These are phyloP conservation scores for Sebastolobus alascanus DNA, from an alignment of 2,797 vertebrate species.

Conservation along the genomic window DNA sequence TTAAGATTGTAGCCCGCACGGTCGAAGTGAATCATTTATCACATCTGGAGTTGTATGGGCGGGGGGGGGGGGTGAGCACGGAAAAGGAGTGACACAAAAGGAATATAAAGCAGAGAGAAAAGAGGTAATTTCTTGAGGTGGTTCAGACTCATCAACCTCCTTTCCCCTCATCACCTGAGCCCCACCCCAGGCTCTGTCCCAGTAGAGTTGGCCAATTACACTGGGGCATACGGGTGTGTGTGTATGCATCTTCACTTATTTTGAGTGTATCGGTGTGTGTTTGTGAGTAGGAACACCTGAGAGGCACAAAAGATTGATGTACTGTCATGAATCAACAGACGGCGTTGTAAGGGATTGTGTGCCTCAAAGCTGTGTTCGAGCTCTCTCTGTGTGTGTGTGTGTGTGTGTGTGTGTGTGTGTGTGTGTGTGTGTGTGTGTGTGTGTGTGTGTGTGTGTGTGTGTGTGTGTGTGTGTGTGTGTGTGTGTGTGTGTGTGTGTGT, in stretches of 20 bases:
- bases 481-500: not conserved
- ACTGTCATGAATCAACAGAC: slow-evolving; percentile 59
- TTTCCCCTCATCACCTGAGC: slow-evolving; percentile 64
- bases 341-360: slow-evolving; percentile 30
- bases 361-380: slow-evolving; percentile 50
- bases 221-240: not conserved
- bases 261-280: slow-evolving; percentile 9
- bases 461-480: not conserved
- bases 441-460: slow-evolving; percentile 5
- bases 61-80: not conserved
- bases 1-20: slow-evolving; percentile 42
- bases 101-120: slow-evolving; percentile 58
- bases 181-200: slow-evolving; percentile 52
- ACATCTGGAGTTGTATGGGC: slow-evolving; percentile 44
- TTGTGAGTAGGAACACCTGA: slow-evolving; percentile 45
- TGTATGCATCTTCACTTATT: slow-evolving; percentile 2
- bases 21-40: slow-evolving; percentile 73
- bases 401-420: slow-evolving; percentile 1
- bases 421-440: not conserved
- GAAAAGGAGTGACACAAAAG: slow-evolving; percentile 49
- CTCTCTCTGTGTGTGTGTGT: slow-evolving; percentile 10
- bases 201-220: slow-evolving; percentile 43
- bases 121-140: slow-evolving; percentile 58
- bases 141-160: slow-evolving; percentile 64
- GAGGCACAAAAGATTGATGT: slow-evolving; percentile 63